Evolutionary conservation across 2,113 vertebrate species (phyloP).

Genomic region (Machaerirhynchus nigripectus): DNA sequence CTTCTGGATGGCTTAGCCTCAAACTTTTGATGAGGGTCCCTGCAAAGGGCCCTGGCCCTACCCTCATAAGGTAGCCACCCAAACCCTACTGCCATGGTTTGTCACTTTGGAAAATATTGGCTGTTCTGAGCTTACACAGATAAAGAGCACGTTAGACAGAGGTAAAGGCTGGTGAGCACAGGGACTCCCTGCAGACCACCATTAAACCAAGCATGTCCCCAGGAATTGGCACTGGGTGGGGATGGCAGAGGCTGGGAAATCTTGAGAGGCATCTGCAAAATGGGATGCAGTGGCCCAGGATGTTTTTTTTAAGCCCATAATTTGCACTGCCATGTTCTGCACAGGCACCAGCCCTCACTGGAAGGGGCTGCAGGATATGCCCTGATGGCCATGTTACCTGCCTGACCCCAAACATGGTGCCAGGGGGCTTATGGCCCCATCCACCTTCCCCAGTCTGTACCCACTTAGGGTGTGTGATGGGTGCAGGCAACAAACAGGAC

Average conservation of each 20-base stretch:
- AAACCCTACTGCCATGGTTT: neutral
- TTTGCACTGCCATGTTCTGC: fast-evolving
- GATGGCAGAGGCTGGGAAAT: neutral
- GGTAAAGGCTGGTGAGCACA: fast-evolving
- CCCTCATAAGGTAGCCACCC: neutral
- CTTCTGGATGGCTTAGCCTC: neutral
- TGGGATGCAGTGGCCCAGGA: fast-evolving
- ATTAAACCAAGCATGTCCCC: neutral
- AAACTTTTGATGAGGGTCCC: neutral
- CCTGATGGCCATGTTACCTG: fast-evolving
- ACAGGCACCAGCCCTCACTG: fast-evolving
- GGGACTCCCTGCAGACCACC: neutral
- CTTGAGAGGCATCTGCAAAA: neutral
- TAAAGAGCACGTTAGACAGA: neutral
- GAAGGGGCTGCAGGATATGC: neutral
- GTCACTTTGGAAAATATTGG: neutral
- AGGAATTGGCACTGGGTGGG: fast-evolving
- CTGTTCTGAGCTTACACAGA: neutral
- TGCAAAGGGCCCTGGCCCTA: neutral
- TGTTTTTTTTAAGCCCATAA: neutral
- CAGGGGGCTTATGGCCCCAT: neutral
- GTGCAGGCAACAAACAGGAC: fast-evolving
- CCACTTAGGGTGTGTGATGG: neutral
- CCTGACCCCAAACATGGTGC: fast-evolving
- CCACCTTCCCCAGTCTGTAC: neutral